Conservation (phyloP, 2,888 invertebrate genomes). For the Phyllotreta striolata region DNA sequence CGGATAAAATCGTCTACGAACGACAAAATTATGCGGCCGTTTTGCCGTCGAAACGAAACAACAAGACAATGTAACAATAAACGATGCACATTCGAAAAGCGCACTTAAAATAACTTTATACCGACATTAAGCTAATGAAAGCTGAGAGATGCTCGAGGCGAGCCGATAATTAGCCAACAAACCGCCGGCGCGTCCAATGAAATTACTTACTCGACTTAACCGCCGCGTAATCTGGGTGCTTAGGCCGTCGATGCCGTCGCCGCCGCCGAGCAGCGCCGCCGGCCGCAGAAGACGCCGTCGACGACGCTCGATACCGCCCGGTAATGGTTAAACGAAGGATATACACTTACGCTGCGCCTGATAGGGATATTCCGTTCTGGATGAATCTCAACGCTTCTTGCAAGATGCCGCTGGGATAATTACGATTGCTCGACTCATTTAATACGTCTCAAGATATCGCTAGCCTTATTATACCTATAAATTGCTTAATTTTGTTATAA, state of each 20-base stretch:
- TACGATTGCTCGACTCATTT: slow-evolving; percentile 3
- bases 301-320: slow-evolving; percentile 51
- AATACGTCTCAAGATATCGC: too few species aligned
- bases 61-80: slow-evolving; percentile 39
- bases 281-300: slow-evolving; percentile 23
- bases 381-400: too few species aligned
- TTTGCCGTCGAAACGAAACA: slow-evolving; percentile 23
- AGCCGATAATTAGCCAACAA: slow-evolving; percentile 60
- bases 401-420: neutral
- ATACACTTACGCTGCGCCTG: slow-evolving; percentile 29
- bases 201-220: slow-evolving; percentile 60
- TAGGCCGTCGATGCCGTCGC: slow-evolving; percentile 47
- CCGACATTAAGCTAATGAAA: slow-evolving; percentile 57
- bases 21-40: slow-evolving; percentile 21
- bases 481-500: too few species aligned
- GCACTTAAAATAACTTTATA: slow-evolving; percentile 39
- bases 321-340: slow-evolving; percentile 55
- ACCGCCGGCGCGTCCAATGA: slow-evolving; percentile 56
- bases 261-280: slow-evolving; percentile 30
- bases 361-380: neutral
- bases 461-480: too few species aligned
- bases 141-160: slow-evolving; percentile 54
- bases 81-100: slow-evolving; percentile 37
- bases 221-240: slow-evolving; percentile 58
- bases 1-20: slow-evolving; percentile 26